phyloP scores from a whole-genome alignment of 2,797 vertebrate genomes.

The Tiaroga cobitis region DNA sequence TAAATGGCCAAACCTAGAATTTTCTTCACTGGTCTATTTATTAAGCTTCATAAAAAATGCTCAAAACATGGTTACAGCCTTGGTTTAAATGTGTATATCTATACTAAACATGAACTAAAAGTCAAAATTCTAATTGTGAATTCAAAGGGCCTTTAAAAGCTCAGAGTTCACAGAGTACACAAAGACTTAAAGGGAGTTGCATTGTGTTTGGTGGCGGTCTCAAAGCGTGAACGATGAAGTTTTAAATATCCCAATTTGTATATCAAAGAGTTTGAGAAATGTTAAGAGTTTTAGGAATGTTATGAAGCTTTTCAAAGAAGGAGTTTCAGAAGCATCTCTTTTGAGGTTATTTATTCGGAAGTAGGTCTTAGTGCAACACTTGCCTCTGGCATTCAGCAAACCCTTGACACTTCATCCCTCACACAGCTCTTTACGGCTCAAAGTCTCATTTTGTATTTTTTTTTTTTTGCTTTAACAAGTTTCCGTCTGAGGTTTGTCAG shows the following conservation, averaged over 20 bases:
- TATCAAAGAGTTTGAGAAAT: neutral
- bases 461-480: slow-evolving; percentile 17
- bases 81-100: neutral
- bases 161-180: neutral
- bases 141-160: no score
- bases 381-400: slow-evolving; percentile 25
- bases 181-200: neutral
- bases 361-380: slow-evolving; percentile 7
- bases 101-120: neutral
- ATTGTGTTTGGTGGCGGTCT: neutral
- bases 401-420: slow-evolving; percentile 7
- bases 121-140: neutral
- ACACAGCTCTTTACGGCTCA: neutral
- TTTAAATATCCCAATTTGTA: neutral
- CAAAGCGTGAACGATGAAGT: neutral
- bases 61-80: neutral
- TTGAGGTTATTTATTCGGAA: slow-evolving; percentile 20
- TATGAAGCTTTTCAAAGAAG: neutral
- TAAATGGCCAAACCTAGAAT: no score
- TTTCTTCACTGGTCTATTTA: no score
- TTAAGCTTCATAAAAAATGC: neutral
- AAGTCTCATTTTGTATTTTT: neutral
- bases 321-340: neutral
- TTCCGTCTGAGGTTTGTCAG: slow-evolving; percentile 12
- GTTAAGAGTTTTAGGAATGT: neutral